Evolutionary conservation across 2,797 vertebrate species (phyloP).

Genomic region (Cottoperca gobio): DNA sequence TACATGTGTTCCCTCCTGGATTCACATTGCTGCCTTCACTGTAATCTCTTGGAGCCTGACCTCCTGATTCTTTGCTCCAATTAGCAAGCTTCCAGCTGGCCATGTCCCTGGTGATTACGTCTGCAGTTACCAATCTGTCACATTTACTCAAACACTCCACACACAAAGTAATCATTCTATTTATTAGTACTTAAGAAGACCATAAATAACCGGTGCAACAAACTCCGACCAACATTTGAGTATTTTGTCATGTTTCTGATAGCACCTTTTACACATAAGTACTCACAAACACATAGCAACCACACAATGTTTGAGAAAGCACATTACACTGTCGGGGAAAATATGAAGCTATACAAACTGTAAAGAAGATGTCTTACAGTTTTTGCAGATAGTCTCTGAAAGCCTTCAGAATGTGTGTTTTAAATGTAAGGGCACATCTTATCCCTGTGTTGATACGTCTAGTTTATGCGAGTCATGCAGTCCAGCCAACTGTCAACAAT

Average conservation of each 20-base stretch:
- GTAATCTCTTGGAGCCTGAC: conserved; percentile 76
- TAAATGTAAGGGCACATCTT: neutral
- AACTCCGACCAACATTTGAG: neutral
- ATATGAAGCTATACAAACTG: neutral
- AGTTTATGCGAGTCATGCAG: conserved; percentile 28
- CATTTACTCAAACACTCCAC: conserved; percentile 35
- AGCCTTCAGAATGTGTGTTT: neutral
- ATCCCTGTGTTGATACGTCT: conserved; percentile 1
- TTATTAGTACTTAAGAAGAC: neutral
- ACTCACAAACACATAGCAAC: conserved; percentile 8
- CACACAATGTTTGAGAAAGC: neutral
- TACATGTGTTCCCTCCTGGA: conserved; percentile 37
- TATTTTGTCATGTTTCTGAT: neutral
- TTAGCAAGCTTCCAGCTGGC: conserved; percentile 54
- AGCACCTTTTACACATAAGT: neutral
- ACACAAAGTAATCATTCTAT: neutral
- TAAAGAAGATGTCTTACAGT: neutral
- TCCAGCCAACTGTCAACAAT: conserved; percentile 48
- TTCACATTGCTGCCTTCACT: conserved; percentile 48
- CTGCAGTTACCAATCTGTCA: conserved; percentile 57
- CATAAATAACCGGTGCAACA: neutral
- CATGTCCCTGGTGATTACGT: conserved; percentile 64
- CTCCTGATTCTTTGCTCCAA: conserved; percentile 74
- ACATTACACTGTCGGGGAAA: neutral
- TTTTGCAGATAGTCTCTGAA: neutral